These are phyloP conservation scores for Yasuhikotakia modesta DNA, from an alignment of 2,797 vertebrate genomes.

Conservation along the genomic window DNA sequence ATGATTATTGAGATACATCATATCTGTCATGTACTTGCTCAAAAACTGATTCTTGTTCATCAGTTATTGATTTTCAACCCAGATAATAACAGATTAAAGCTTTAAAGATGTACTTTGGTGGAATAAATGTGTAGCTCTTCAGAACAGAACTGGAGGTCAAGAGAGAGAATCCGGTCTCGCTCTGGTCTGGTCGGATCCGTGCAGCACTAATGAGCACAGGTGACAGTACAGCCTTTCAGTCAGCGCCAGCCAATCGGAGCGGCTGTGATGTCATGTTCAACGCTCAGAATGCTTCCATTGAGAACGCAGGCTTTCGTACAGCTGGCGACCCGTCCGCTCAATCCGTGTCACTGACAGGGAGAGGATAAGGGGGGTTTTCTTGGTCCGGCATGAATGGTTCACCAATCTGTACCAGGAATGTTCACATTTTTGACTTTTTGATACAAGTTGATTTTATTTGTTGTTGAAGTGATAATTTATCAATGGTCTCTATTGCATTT, in stretches of 20 bases:
- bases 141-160: slow-evolving; percentile 2
- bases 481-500: not conserved
- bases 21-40: too few relatives aligned
- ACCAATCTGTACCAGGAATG: slow-evolving; percentile 1
- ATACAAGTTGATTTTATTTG: not conserved
- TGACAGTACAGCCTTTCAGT: slow-evolving; percentile 52
- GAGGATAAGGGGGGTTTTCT: slow-evolving; percentile 16
- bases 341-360: slow-evolving; percentile 29
- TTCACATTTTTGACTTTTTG: not conserved
- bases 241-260: slow-evolving; percentile 50
- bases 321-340: slow-evolving; percentile 36
- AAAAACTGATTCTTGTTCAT: too few relatives aligned
- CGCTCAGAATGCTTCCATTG: slow-evolving; percentile 52
- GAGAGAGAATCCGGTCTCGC: slow-evolving; percentile 4
- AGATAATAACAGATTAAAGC: too few relatives aligned
- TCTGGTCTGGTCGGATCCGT: slow-evolving; percentile 21
- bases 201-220: slow-evolving; percentile 44
- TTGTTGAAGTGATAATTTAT: not conserved
- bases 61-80: too few relatives aligned
- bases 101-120: too few relatives aligned
- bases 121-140: slow-evolving; percentile 27
- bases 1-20: too few relatives aligned
- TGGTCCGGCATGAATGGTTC: not conserved
- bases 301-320: slow-evolving; percentile 35
- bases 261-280: slow-evolving; percentile 53